A percentile compares a stretch with the other conserved stretches of the same genome.
Conservation (phyloP, 1,140 invertebrate genomes). For the Rhagoletis zephyria region DNA sequence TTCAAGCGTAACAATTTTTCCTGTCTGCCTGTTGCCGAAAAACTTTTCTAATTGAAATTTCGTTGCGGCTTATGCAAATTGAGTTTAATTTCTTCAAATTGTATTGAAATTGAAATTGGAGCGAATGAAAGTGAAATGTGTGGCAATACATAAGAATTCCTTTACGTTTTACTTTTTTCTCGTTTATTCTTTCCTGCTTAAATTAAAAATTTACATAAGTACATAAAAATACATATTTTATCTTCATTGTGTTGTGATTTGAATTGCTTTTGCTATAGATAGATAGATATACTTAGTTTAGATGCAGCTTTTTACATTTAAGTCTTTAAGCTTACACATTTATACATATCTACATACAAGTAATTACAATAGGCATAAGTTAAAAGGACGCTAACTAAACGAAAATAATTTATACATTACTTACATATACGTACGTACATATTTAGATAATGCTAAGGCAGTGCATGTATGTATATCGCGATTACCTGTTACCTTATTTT, state of each 20-base stretch:
- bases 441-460: constrained; percentile 14
- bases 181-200: constrained; percentile 3
- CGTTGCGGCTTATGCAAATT: constrained; percentile 40
- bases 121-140: constrained; percentile 28
- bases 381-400: constrained; percentile 39
- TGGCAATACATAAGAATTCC: not conserved
- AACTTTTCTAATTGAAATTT: constrained; percentile 35
- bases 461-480: not conserved
- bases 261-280: not conserved
- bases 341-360: not conserved
- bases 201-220: constrained; percentile 6
- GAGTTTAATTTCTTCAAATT: constrained; percentile 24
- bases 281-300: constrained; percentile 4
- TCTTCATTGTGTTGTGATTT: constrained; percentile 48
- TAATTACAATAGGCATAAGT: constrained; percentile 29
- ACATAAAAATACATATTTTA: not conserved
- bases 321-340: constrained; percentile 23
- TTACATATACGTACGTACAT: constrained; percentile 17
- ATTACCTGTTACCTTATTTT: not conserved
- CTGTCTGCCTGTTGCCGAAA: not conserved
- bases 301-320: not conserved
- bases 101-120: constrained; percentile 8
- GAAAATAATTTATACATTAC: constrained; percentile 40
- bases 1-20: not conserved
- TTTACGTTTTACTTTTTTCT: constrained; percentile 18